These are phyloP conservation scores for Pangasianodon hypophthalmus DNA, from an alignment of 2,113 vertebrate genomes.

Conservation along the genomic window DNA sequence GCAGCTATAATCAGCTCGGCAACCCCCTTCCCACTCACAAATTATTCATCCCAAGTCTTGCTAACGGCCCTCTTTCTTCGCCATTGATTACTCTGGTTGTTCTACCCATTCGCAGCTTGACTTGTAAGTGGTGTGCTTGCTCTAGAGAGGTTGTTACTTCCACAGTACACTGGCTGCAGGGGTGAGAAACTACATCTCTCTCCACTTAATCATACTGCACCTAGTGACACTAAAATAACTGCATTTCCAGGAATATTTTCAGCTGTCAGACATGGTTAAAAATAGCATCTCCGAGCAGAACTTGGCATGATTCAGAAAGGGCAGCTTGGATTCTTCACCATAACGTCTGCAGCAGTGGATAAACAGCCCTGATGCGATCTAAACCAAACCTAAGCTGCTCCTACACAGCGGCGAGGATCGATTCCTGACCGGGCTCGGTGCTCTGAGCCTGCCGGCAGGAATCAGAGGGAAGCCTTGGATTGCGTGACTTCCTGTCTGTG, in stretches of 20 bases:
- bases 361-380: constrained; percentile 26
- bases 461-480: constrained; percentile 46
- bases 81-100: constrained; percentile 47
- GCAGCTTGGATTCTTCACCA: constrained; percentile 1
- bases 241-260: constrained; percentile 22
- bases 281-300: constrained; percentile 21
- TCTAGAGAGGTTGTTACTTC: constrained; percentile 33
- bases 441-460: constrained; percentile 39
- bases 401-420: constrained; percentile 40
- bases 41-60: constrained; percentile 46
- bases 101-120: constrained; percentile 31
- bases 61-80: constrained; percentile 27
- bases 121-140: constrained; percentile 19
- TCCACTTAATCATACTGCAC: not conserved
- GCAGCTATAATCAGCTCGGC: constrained; percentile 46
- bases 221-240: constrained; percentile 34
- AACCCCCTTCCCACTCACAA: constrained; percentile 35
- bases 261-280: not conserved
- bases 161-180: constrained; percentile 9
- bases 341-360: not conserved
- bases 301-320: constrained; percentile 21
- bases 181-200: constrained; percentile 3
- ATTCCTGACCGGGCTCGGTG: constrained; percentile 34
- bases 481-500: constrained; percentile 44
- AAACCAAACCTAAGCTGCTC: constrained; percentile 46